phyloP scores from a whole-genome alignment of 2,888 invertebrate species.

The Aphidius colemani region DNA sequence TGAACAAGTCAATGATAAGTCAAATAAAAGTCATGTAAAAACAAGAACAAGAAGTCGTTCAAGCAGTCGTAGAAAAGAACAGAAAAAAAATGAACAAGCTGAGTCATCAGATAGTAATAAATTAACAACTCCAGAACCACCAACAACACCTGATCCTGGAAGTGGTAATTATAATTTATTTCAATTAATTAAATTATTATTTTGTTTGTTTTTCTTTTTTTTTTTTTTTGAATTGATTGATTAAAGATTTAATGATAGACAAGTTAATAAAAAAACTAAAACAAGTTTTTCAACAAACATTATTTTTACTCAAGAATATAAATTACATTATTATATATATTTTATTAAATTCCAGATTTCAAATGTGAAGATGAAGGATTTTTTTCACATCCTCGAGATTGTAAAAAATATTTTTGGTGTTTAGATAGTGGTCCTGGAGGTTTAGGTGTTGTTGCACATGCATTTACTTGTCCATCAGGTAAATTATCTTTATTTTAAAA shows the following conservation, averaged over 20 bases:
- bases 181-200: too few species aligned
- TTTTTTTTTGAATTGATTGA: too few species aligned
- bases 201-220: background rate
- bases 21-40: constrained; percentile 40
- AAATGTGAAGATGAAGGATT: constrained; percentile 93
- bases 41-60: constrained; percentile 38
- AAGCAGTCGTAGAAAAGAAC: constrained; percentile 40
- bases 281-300: too few species aligned
- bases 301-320: too few species aligned
- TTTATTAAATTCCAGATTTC: constrained; percentile 69
- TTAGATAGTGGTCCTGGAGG: constrained; percentile 87
- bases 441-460: constrained; percentile 87
- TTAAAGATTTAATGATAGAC: too few species aligned
- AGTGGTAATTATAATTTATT: constrained; percentile 64
- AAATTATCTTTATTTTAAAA: constrained; percentile 35
- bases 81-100: constrained; percentile 34
- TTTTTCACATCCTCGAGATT: constrained; percentile 88
- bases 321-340: background rate
- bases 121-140: constrained; percentile 76
- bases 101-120: constrained; percentile 62
- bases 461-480: constrained; percentile 91
- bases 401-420: constrained; percentile 95
- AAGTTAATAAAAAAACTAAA: too few species aligned
- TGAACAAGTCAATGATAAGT: constrained; percentile 38
- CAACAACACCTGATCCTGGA: constrained; percentile 88